Percentiles rank a stretch among this genome's conserved stretches.
Conservation (phyloP, 1,140 invertebrate genomes). For the Drosophila pandora region DNA sequence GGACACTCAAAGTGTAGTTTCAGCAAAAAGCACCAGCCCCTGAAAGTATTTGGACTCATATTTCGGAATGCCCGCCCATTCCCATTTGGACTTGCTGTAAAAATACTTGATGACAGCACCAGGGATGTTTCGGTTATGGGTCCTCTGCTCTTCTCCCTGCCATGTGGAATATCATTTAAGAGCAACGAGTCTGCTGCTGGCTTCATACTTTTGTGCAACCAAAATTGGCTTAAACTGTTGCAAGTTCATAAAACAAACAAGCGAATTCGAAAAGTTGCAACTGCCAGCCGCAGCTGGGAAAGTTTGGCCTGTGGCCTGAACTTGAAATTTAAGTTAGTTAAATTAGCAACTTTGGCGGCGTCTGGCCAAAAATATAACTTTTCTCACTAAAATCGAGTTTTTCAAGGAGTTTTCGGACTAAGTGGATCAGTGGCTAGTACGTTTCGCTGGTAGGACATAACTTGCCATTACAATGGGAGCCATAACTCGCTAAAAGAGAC, state of each 20-base stretch:
- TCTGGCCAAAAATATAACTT: constrained; percentile 46
- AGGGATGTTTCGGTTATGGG: constrained; percentile 34
- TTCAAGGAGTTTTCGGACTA: constrained; percentile 10
- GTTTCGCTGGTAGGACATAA: constrained; percentile 22
- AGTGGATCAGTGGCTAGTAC: constrained; percentile 18
- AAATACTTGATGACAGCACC: constrained; percentile 41
- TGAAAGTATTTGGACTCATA: constrained; percentile 7
- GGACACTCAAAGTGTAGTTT: constrained; percentile 51
- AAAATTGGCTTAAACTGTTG: constrained; percentile 67
- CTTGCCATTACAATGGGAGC: constrained; percentile 22
- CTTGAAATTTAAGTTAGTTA: constrained; percentile 72
- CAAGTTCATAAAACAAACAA: constrained; percentile 73
- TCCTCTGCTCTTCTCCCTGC: constrained; percentile 3
- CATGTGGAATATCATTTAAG: constrained; percentile 38
- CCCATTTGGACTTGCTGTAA: constrained; percentile 13
- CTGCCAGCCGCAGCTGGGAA: constrained; percentile 43
- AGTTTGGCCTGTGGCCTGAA: constrained; percentile 53
- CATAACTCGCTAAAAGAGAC: constrained; percentile 35
- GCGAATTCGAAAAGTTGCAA: constrained; percentile 67
- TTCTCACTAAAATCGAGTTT: constrained; percentile 12
- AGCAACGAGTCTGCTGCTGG: constrained; percentile 11
- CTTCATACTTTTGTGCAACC: constrained; percentile 29
- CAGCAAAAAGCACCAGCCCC: constrained; percentile 29
- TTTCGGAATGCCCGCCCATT: constrained; percentile 18
- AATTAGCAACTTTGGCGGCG: constrained; percentile 58